These are phyloP conservation scores for Chaenodraco wilsoni DNA, from an alignment of 2,797 vertebrate species.

Conservation along the genomic window DNA sequence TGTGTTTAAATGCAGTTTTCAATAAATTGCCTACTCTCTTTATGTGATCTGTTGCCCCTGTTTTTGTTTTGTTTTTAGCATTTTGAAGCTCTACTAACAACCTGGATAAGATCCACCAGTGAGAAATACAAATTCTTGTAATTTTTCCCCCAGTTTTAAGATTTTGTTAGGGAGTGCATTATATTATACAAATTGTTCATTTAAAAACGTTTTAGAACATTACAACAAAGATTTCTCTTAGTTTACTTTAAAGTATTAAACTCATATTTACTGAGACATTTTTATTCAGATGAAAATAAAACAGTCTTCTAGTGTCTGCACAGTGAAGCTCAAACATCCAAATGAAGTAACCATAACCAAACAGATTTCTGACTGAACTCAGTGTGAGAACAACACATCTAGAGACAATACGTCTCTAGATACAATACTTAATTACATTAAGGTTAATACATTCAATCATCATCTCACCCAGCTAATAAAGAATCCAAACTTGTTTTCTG, in stretches of 20 bases:
- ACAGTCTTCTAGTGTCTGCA: background rate
- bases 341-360: background rate
- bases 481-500: background rate
- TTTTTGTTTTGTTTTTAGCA: too few species aligned
- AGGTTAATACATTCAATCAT: background rate
- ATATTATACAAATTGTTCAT: too few species aligned
- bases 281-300: background rate
- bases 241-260: background rate
- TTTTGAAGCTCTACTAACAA: too few species aligned
- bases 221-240: background rate
- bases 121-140: too few species aligned
- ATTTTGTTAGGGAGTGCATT: too few species aligned
- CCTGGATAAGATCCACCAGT: too few species aligned
- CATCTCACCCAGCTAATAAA: background rate
- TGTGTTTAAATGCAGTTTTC: too few species aligned
- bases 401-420: background rate
- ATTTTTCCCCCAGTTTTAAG: too few species aligned
- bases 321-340: background rate
- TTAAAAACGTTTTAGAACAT: too few species aligned
- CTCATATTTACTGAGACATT: background rate
- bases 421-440: background rate
- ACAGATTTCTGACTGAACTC: too few species aligned
- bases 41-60: too few species aligned
- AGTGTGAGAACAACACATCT: background rate
- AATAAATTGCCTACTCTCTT: too few species aligned